A percentile compares a stretch with the other conserved stretches of the same genome.
Conservation (phyloP, 2,113 vertebrate species). For the Cryptoleucopteryx plumbea region DNA sequence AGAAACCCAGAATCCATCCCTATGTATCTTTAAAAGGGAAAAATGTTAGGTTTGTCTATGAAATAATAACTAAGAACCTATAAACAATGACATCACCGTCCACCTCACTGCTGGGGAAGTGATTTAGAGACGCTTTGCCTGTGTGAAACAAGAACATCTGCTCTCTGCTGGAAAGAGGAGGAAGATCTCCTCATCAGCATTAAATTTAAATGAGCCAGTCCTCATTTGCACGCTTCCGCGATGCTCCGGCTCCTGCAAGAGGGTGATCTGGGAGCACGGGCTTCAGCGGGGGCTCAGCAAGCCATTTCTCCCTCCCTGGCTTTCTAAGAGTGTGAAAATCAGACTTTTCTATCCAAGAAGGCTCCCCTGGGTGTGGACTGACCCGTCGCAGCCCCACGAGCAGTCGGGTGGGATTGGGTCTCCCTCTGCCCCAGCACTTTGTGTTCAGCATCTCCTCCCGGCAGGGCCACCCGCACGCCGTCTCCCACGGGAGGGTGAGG, state of each 20-base stretch:
- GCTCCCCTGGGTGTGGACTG: rapidly evolving
- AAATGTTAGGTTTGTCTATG: slow-evolving; percentile 24
- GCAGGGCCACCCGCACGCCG: rapidly evolving
- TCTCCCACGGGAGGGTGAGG: rapidly evolving
- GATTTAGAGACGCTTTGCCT: slow-evolving; percentile 52
- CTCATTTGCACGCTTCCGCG: slow-evolving; percentile 56
- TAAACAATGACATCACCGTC: slow-evolving; percentile 41
- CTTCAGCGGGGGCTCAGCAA: neutral
- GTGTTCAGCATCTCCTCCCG: neutral
- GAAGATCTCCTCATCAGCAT: slow-evolving; percentile 72
- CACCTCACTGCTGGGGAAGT: slow-evolving; percentile 13
- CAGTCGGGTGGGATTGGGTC: neutral
- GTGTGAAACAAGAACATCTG: slow-evolving; percentile 44
- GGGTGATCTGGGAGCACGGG: neutral
- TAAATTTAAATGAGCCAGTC: slow-evolving; percentile 68
- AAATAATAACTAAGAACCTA: slow-evolving; percentile 38
- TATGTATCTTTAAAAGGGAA: slow-evolving; percentile 20
- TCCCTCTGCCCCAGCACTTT: rapidly evolving
- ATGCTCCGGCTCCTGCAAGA: slow-evolving; percentile 12
- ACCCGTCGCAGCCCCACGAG: rapidly evolving
- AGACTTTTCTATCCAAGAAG: neutral
- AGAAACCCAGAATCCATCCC: neutral
- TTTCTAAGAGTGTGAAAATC: neutral
- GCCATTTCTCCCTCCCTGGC: neutral
- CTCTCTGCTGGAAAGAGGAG: slow-evolving; percentile 67